These are phyloP conservation scores for Petrolisthes manimaculis DNA, from an alignment of 2,888 invertebrate species.

Conservation along the genomic window DNA sequence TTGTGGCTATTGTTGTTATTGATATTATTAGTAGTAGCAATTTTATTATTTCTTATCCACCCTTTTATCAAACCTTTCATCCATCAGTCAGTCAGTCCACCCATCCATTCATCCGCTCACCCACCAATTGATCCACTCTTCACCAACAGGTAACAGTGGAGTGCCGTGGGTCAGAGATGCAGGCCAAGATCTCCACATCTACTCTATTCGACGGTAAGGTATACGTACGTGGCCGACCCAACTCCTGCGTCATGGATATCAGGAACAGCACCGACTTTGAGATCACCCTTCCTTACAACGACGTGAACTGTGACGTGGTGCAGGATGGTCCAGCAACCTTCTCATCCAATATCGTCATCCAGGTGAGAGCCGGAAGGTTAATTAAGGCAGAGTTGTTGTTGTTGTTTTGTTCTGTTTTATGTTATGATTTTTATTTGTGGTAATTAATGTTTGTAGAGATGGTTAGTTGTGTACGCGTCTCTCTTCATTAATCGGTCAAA, in stretches of 20 bases:
- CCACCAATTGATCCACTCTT: too few relatives aligned
- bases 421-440: too few relatives aligned
- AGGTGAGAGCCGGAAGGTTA: conserved; percentile 67
- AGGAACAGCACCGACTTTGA: conserved; percentile 70
- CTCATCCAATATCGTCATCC: conserved; percentile 71
- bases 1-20: neutral
- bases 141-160: conserved; percentile 69
- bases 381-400: neutral
- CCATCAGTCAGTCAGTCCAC: neutral
- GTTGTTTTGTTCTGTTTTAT: neutral
- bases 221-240: conserved; percentile 71
- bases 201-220: conserved; percentile 72
- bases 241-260: conserved; percentile 71
- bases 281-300: conserved; percentile 71
- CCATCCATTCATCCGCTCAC: too few relatives aligned
- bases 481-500: neutral
- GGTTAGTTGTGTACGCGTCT: neutral
- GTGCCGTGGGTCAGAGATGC: conserved; percentile 71
- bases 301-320: conserved; percentile 71
- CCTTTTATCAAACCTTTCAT: neutral
- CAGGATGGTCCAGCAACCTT: conserved; percentile 68
- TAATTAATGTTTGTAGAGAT: neutral
- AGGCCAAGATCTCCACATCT: conserved; percentile 71
- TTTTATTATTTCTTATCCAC: neutral
- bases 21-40: neutral